Conservation (phyloP, 2,888 invertebrate genomes). For the Apantesis nais region DNA sequence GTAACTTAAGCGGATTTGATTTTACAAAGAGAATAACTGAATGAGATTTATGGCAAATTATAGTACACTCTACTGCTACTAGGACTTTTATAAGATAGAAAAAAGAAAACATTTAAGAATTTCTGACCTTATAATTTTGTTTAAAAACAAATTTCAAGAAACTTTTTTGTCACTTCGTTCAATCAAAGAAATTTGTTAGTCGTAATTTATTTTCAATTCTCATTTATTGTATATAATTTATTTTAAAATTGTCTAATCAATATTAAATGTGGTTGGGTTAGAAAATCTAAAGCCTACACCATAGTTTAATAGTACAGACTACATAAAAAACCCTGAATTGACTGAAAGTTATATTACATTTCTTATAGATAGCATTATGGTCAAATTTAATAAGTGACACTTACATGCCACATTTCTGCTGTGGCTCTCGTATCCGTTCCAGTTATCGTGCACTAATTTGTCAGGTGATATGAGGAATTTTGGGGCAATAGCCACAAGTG, state of each 20-base stretch:
- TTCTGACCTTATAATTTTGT: background rate
- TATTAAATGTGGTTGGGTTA: no score
- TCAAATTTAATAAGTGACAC: background rate
- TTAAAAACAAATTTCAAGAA: no score
- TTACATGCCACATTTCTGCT: background rate
- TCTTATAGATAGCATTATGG: background rate
- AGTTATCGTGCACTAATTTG: background rate
- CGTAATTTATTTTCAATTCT: background rate
- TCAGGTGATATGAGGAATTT: background rate
- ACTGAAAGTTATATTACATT: background rate
- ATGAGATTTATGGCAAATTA: background rate
- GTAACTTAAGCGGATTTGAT: no score
- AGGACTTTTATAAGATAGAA: no score
- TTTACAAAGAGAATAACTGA: background rate
- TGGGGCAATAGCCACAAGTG: background rate
- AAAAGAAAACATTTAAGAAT: background rate
- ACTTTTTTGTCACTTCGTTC: no score
- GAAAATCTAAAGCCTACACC: no score
- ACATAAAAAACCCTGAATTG: background rate
- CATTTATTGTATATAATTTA: background rate
- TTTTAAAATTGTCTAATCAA: no score
- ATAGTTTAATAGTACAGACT: no score
- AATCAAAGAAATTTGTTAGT: no score
- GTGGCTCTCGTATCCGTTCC: background rate
- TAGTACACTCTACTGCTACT: no score